Conservation (phyloP, 2,113 vertebrate genomes). For the Atlantisia rogersi region DNA sequence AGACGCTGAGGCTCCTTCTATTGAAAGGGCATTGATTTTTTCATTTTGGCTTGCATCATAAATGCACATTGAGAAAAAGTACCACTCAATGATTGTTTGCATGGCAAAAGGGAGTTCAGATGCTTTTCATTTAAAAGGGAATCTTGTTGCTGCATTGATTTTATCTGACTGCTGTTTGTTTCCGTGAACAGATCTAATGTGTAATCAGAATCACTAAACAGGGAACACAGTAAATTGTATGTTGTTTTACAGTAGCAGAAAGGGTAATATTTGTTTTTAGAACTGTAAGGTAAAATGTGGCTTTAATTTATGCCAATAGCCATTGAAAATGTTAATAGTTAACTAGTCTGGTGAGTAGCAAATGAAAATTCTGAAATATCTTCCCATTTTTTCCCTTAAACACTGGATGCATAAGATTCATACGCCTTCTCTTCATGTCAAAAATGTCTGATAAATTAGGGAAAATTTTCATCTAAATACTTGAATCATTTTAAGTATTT, state of each 20-base stretch:
- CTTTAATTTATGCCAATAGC: background rate
- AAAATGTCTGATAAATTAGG: slow-evolving; percentile 2
- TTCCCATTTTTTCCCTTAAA: background rate
- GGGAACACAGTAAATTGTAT: slow-evolving; percentile 2
- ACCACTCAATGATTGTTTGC: slow-evolving; percentile 59
- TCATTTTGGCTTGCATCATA: slow-evolving; percentile 59
- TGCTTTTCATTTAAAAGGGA: slow-evolving; percentile 71
- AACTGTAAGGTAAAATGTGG: background rate
- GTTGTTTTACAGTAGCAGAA: slow-evolving; percentile 17
- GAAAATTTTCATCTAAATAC: slow-evolving; percentile 11
- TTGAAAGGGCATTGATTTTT: slow-evolving; percentile 63
- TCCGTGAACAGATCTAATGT: slow-evolving; percentile 61
- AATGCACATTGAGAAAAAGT: slow-evolving; percentile 55
- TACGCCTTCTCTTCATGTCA: background rate
- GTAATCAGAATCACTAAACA: slow-evolving; percentile 62
- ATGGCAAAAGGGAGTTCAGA: slow-evolving; percentile 57
- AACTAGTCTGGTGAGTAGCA: background rate
- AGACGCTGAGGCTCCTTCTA: slow-evolving; percentile 6
- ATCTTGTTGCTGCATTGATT: slow-evolving; percentile 73
- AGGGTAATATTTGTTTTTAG: background rate
- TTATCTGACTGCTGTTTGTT: slow-evolving; percentile 71
- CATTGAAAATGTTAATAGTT: background rate
- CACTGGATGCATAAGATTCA: background rate
- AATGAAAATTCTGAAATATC: background rate
- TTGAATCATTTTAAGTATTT: background rate